Evolutionary conservation across 2,888 invertebrate species (phyloP).

Genomic region (Troglohyphantes excavatus): DNA sequence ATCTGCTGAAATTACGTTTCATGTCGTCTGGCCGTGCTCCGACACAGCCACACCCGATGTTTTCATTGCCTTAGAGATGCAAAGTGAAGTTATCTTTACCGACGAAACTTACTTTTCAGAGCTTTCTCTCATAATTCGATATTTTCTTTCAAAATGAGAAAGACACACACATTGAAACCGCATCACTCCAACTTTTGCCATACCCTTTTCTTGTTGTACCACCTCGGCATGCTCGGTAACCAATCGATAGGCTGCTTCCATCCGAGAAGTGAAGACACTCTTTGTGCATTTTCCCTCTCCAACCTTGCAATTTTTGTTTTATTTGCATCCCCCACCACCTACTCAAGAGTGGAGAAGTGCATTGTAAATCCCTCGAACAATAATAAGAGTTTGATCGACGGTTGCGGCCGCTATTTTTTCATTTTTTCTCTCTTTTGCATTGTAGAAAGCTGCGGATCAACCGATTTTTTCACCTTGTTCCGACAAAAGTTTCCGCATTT

Average conservation of each 20-base stretch:
- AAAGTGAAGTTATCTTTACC: too few species aligned
- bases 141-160: background rate
- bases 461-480: background rate
- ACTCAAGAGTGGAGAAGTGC: background rate
- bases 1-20: too few species aligned
- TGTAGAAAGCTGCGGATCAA: slow-evolving; percentile 3
- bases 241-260: slow-evolving; percentile 13
- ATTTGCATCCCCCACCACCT: background rate
- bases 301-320: background rate
- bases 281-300: background rate
- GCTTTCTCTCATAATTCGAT: background rate
- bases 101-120: background rate
- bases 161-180: background rate
- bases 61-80: background rate
- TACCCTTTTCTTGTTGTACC: slow-evolving; percentile 4
- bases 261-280: background rate
- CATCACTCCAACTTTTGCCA: background rate
- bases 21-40: too few species aligned
- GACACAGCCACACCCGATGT: too few species aligned
- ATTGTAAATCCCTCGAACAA: slow-evolving; percentile 22
- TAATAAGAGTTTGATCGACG: slow-evolving; percentile 16
- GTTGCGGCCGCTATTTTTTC: too few species aligned
- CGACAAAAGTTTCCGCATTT: background rate
- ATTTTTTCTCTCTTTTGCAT: too few species aligned
- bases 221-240: slow-evolving; percentile 9